Evolutionary conservation across 2,888 invertebrate genomes (phyloP).

Genomic region (Rhabditoides inermis): DNA sequence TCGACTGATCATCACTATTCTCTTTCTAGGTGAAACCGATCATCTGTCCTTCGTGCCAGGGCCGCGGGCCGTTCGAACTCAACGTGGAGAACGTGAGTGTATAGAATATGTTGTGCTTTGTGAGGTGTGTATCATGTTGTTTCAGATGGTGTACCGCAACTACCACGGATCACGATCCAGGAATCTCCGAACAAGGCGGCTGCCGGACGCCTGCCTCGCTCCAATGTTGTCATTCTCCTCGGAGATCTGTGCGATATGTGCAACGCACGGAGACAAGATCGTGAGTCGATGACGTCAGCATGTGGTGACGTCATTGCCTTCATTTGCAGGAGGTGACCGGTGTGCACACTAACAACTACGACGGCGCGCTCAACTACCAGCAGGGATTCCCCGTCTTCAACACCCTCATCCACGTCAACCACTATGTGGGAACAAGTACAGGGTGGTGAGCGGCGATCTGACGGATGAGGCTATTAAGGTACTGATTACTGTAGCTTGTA

Average conservation of each 20-base stretch:
- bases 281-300: conserved; percentile 58
- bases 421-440: conserved; percentile 74
- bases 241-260: conserved; percentile 91
- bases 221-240: conserved; percentile 87
- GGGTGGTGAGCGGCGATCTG: conserved; percentile 65
- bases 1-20: conserved; percentile 55
- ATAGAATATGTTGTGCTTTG: no score
- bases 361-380: conserved; percentile 87
- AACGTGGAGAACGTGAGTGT: conserved; percentile 77
- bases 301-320: no score
- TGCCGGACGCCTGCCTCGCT: conserved; percentile 89
- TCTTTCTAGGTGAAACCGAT: conserved; percentile 92
- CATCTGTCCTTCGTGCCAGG: conserved; percentile 95
- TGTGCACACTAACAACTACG: conserved; percentile 92
- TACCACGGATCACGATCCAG: conserved; percentile 92
- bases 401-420: conserved; percentile 90
- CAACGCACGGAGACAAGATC: conserved; percentile 94
- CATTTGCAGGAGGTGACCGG: conserved; percentile 63
- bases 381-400: conserved; percentile 92
- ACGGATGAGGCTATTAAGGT: conserved; percentile 90
- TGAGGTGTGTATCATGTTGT: conserved; percentile 1
- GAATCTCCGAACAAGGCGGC: conserved; percentile 95
- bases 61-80: conserved; percentile 85
- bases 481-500: no score
- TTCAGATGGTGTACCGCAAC: conserved; percentile 89